Conservation (phyloP, 2,113 vertebrate genomes). For the Lophura nycthemera region DNA sequence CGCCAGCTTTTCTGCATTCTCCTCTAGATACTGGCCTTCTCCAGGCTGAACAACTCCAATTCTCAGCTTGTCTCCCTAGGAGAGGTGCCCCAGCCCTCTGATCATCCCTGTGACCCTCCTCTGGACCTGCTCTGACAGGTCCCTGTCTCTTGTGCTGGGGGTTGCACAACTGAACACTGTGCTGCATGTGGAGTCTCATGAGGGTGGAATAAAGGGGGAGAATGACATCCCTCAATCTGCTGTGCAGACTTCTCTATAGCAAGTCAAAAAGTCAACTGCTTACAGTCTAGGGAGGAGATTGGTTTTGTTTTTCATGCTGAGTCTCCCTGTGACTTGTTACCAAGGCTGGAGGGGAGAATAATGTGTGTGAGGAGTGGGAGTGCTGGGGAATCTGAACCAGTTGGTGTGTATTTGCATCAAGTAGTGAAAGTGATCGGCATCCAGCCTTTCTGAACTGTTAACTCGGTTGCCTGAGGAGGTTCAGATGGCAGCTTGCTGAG, state of each 20-base stretch:
- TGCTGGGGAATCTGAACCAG: neutral
- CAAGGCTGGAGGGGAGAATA: neutral
- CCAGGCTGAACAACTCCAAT: neutral
- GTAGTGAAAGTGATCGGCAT: neutral
- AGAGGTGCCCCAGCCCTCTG: neutral
- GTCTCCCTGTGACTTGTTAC: neutral
- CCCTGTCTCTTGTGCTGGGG: neutral
- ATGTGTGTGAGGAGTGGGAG: neutral
- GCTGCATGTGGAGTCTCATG: neutral
- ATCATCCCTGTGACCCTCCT: neutral
- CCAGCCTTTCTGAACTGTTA: neutral
- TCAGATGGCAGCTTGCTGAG: rapidly evolving
- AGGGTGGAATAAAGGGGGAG: neutral
- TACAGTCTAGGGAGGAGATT: neutral
- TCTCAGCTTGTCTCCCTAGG: neutral
- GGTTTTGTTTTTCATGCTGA: neutral
- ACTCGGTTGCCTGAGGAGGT: neutral
- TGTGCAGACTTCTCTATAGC: neutral
- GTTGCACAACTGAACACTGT: neutral
- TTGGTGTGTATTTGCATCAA: neutral
- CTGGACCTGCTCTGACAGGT: neutral
- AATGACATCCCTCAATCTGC: neutral
- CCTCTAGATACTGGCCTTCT: neutral
- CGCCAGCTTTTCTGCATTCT: neutral
- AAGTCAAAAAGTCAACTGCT: neutral